Evolutionary conservation across 1,140 invertebrate species (phyloP), one percentile per base, ranked within the genome.

Genomic region (Ostrea denselamellosa): DNA sequence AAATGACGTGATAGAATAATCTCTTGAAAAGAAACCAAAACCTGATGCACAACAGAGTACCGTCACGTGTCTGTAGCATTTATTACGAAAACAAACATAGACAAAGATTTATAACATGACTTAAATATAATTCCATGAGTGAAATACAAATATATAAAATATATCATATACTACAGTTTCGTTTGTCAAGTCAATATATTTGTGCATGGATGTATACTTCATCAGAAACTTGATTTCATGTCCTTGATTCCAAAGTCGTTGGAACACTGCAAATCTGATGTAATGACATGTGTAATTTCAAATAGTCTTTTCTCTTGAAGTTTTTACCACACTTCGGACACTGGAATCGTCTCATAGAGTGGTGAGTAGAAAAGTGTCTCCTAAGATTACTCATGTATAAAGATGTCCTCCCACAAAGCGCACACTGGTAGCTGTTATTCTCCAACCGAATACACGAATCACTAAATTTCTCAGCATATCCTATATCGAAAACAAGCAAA

Each of bases 301-400:
- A 54, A 83, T 83, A 54, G 19, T 83, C 82, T 83, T 52, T 53
- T 83, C 82, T 83, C 28, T 83, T 83, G 28, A 83, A 83, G 44
- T 52, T 14, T 52, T 53, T 54, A 8, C 44, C 82, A 53, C 82
- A 83, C n/a, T 52, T 22, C 5, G 34, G 82, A 54, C 82, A 83
- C 22, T 54, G 82, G 82, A 53, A 83, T 34, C 44, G 82, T 54
- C 82, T 52, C 14, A 22, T 5, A 10, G 44, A 53, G 51, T 52
- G 52, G n/a, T 83, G 82, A 25, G 82, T 53, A 19, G 82, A 52
- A 22, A 53, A 22, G 52, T 83, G 82, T 52, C 82, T 51, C 52
- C n/a, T 83, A 7, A 83, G 8, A 51, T 83, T 83, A 83, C 82
- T 83, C 44, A 54, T 53, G 52, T 83, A 52, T n/a, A 54, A n/a